phyloP scores from a whole-genome alignment of 2,888 invertebrate genomes.

The Phytoseiulus persimilis region DNA sequence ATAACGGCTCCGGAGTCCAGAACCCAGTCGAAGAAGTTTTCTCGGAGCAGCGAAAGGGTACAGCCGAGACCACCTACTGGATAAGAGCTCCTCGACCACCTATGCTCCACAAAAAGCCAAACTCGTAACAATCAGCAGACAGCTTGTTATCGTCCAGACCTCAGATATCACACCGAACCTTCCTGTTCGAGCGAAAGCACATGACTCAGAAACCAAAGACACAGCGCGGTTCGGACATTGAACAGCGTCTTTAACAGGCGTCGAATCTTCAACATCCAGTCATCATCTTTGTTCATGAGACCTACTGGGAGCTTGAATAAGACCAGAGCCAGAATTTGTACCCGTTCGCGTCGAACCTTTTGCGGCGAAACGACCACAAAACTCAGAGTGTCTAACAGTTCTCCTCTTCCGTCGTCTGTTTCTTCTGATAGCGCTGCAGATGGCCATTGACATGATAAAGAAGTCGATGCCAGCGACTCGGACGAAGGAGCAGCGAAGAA shows the following conservation, averaged over 20 bases:
- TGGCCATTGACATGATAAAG: no score
- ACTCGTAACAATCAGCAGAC: no score
- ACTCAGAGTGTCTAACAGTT: background rate
- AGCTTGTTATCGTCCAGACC: background rate
- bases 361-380: background rate
- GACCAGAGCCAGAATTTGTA: background rate
- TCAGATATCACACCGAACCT: background rate
- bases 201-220: background rate
- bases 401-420: background rate
- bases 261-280: no score
- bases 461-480: no score
- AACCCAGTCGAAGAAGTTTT: no score
- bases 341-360: background rate
- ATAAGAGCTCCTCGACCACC: no score
- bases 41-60: no score
- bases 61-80: no score
- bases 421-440: background rate
- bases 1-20: no score
- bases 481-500: no score
- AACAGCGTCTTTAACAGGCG: background rate
- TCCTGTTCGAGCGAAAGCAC: background rate
- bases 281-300: no score
- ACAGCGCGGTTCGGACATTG: background rate
- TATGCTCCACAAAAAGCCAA: no score
- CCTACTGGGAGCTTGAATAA: background rate